Percentiles rank a stretch among this genome's conserved stretches.
phyloP scores from a whole-genome alignment of 2,113 vertebrate genomes.

The Phainopepla nitens region DNA sequence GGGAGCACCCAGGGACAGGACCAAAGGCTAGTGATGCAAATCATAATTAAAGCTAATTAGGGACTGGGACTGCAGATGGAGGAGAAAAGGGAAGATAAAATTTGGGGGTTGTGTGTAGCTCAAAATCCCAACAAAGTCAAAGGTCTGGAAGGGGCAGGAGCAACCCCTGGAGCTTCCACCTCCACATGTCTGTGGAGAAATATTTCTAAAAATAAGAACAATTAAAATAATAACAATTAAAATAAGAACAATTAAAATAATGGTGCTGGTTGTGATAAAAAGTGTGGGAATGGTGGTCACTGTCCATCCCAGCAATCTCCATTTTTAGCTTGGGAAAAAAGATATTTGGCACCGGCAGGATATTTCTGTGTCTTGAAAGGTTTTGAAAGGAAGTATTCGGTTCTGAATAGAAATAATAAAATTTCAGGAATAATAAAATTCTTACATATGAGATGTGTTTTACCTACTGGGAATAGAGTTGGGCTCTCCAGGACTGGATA shows the following conservation, averaged over 20 bases:
- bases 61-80: background rate
- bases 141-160: background rate
- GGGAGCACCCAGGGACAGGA: background rate
- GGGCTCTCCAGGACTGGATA: background rate
- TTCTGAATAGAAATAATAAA: background rate
- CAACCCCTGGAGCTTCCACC: background rate
- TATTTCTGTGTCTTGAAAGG: background rate
- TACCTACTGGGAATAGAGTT: background rate
- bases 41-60: background rate
- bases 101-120: fast-evolving
- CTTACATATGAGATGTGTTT: background rate
- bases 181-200: background rate
- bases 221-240: background rate
- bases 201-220: background rate
- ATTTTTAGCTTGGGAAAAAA: background rate
- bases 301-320: fast-evolving
- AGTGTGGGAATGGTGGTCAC: background rate
- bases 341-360: fast-evolving
- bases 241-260: too few species aligned
- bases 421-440: background rate
- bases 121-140: background rate
- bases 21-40: background rate
- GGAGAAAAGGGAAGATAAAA: background rate
- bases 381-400: background rate
- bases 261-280: background rate